These are phyloP conservation scores for Pollenia angustigena DNA, from an alignment of 2,888 invertebrate species.

Conservation along the genomic window DNA sequence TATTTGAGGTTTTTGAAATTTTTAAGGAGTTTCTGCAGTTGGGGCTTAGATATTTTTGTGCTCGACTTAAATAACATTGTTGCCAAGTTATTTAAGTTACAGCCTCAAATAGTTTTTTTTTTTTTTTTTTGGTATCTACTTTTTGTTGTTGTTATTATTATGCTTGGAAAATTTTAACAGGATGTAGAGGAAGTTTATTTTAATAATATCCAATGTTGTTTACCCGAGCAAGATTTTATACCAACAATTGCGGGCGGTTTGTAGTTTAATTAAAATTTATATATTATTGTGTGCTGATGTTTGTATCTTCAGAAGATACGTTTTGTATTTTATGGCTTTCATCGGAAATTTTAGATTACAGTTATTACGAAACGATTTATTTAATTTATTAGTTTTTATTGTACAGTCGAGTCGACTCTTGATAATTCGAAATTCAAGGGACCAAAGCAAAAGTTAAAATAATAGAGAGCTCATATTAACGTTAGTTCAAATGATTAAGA, in stretches of 20 bases:
- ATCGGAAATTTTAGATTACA: background rate
- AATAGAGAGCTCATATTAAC: too few species aligned
- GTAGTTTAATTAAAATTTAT: background rate
- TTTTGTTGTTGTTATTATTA: constrained; percentile 3
- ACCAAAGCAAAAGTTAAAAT: too few species aligned
- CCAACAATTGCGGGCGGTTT: background rate
- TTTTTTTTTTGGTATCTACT: background rate
- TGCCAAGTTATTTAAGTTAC: constrained; percentile 57
- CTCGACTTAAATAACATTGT: constrained; percentile 51
- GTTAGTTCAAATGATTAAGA: too few species aligned
- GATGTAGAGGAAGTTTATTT: constrained; percentile 23
- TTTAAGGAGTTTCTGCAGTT: constrained; percentile 43
- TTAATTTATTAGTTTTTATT: too few species aligned
- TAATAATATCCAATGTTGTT: background rate
- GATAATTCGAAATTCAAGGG: too few species aligned
- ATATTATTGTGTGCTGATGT: background rate
- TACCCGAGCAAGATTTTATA: background rate
- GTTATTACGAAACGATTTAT: background rate
- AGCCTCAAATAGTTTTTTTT: constrained; percentile 39
- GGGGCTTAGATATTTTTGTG: background rate
- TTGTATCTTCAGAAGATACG: background rate
- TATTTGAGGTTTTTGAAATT: constrained; percentile 52
- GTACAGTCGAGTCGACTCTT: too few species aligned
- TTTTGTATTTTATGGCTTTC: background rate
- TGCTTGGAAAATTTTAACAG: background rate